Percentiles rank a stretch among this genome's conserved stretches.
Evolutionary conservation across 1,140 invertebrate species (phyloP).

Genomic region (Zeugodacus cucurbitae): DNA sequence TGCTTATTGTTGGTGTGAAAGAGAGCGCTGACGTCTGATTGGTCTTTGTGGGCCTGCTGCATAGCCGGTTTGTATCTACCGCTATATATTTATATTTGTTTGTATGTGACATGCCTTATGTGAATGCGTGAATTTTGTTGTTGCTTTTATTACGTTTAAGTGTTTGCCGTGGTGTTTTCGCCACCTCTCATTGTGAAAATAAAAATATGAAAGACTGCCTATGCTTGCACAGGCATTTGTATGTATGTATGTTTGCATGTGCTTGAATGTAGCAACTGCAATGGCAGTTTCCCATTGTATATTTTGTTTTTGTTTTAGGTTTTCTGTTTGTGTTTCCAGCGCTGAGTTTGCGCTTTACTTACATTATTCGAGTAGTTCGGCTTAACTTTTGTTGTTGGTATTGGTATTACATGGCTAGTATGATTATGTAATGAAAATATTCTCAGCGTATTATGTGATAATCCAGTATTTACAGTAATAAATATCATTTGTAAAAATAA

Average conservation of each 20-base stretch:
- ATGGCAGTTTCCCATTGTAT: slow-evolving; percentile 32
- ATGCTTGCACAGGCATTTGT: background rate
- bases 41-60: background rate
- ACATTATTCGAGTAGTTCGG: too few relatives aligned
- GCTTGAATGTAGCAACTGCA: background rate
- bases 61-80: background rate
- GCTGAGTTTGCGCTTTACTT: background rate
- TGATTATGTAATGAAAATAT: background rate
- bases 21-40: background rate
- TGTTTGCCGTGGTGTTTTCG: slow-evolving; percentile 11
- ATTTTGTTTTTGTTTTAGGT: background rate
- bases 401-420: too few relatives aligned
- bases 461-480: background rate
- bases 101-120: background rate
- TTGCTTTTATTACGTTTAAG: background rate
- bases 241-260: background rate
- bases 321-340: background rate
- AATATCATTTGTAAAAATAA: background rate
- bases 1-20: background rate
- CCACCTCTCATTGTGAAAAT: slow-evolving; percentile 5
- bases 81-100: background rate
- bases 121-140: slow-evolving; percentile 1
- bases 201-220: background rate
- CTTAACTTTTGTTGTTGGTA: too few relatives aligned
- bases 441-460: background rate